Evolutionary conservation across 1,140 invertebrate genomes (phyloP), one percentile per base, ranked within the genome.

Genomic region (Macrotrachela quadricornifera): DNA sequence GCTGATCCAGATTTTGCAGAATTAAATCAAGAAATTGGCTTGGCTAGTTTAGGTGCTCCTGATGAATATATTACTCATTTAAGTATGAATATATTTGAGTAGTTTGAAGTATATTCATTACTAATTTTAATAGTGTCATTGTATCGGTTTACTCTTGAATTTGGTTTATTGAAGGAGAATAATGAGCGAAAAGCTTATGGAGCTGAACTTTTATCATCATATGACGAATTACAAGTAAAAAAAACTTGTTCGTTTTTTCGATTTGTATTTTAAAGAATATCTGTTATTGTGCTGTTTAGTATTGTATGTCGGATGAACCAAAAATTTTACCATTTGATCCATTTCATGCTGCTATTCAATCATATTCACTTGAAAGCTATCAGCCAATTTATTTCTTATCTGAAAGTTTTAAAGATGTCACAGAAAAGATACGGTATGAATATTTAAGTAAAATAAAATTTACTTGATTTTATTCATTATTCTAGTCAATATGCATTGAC

Each of bases 61-160:
- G 92, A 99, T 69, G 90, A 96, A 50, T 91, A 81, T 63, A 82
- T 99, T 53, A 83, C 95, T 63, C 94, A 92, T 73, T 73, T 97
- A 1, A 90, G 21, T 8, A 57, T 49, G 57, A 90, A 88, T 79
- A 79, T 79, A 76, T 62, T 44, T 45, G n/a, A 16, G 13, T 30
- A 18, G 1, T 11, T 15, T 48, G 36, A 46, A 50, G 41, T 13
- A 13, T n/a, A n/a, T 21, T 14, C 48, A 36, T 30, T 49, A 30
- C 2, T n/a, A 13, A 16, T 43, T 18, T 53, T 67, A 63, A 41
- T 56, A 53, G 70, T 66, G 39, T 66, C 96, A 88, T 88, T 88
- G 61, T 97, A 94, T 67, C 97, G 91, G 90, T 97, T 97, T 62
- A 97, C 91, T 0, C 85, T 96, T 0, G 92, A 97, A 65, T 97